Evolutionary conservation across 2,113 vertebrate species (phyloP), one percentile per base, ranked within the genome.

Genomic region (Zosterops borbonicus): DNA sequence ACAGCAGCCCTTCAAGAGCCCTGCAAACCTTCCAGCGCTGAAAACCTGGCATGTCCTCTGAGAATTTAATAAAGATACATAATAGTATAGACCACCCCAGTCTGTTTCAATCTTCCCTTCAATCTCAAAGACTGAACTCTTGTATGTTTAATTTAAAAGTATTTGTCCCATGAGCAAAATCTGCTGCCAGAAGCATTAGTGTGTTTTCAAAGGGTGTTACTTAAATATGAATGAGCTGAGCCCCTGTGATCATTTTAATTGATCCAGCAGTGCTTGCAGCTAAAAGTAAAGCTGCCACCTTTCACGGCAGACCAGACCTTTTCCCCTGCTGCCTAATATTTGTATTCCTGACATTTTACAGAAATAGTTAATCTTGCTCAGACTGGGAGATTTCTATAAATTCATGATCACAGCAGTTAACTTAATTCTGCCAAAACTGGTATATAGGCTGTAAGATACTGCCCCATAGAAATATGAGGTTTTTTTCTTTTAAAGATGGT

Each of bases 101-200:
- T 74, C 76, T 71, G 3, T 78, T 96, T 96, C 88, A 86, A 68
- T 92, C 79, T 96, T 86, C 59, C 39, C 73, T 92, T 91, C 68
- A 87, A 4, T 96, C 64, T 83, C 75, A 44, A 83, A 90, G 41
- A 55, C 52, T 74, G 67, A 92, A 67, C 39, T 78, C 50, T 29
- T 53, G 3, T 67, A 62, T 52, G 27, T 90, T 93, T 90, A 80
- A 93, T 96, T 90, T 90, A 86, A 89, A 89, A 56, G 33, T 62
- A 49, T 42, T 96, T 92, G 35, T 77, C 80, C 76, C 76, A 49
- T 16, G 56, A 67, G 90, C 42, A 86, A 90, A 86, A 92, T 60
- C 59, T 68, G 33, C 80, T 92, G 79, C 80, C 80, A 75, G 92
- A 92, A 86, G 68, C 81, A 69, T 71, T 75, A 90, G 20, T 0